These are phyloP conservation scores for Gadopsis marmoratus DNA, from an alignment of 2,797 vertebrate species.

Conservation along the genomic window DNA sequence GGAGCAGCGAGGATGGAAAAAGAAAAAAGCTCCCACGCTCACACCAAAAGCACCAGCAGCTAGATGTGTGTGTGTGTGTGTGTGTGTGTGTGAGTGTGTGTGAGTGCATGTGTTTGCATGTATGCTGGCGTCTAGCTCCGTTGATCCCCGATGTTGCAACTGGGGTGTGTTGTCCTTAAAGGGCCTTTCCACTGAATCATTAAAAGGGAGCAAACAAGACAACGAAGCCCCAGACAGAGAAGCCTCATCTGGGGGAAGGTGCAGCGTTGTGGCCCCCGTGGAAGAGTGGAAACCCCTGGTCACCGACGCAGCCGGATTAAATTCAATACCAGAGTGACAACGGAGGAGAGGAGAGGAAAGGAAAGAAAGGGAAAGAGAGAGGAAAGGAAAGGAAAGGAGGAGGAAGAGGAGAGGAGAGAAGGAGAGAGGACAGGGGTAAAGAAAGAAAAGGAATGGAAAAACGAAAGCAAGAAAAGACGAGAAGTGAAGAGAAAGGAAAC, in stretches of 20 bases:
- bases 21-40: constrained; percentile 75
- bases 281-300: constrained; percentile 12
- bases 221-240: constrained; percentile 15
- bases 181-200: constrained; percentile 33
- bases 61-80: constrained; percentile 25
- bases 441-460: not conserved
- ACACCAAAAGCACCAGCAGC: constrained; percentile 45
- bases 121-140: not conserved
- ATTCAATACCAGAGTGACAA: constrained; percentile 49
- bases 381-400: constrained; percentile 24
- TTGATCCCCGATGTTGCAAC: constrained; percentile 39
- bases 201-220: constrained; percentile 33
- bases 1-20: constrained; percentile 56
- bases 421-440: not conserved
- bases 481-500: not conserved
- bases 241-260: constrained; percentile 11
- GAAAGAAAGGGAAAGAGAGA: not conserved
- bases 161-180: constrained; percentile 60
- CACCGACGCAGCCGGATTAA: constrained; percentile 46
- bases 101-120: constrained; percentile 30
- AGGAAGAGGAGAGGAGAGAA: not conserved
- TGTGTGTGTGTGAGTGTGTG: constrained; percentile 15
- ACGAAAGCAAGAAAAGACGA: no score
- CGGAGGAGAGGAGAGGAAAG: not conserved
- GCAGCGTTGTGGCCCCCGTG: not conserved